These are phyloP conservation scores for Myrmecophaga tridactyla DNA, from an alignment of 2,113 vertebrate genomes.

Conservation along the genomic window DNA sequence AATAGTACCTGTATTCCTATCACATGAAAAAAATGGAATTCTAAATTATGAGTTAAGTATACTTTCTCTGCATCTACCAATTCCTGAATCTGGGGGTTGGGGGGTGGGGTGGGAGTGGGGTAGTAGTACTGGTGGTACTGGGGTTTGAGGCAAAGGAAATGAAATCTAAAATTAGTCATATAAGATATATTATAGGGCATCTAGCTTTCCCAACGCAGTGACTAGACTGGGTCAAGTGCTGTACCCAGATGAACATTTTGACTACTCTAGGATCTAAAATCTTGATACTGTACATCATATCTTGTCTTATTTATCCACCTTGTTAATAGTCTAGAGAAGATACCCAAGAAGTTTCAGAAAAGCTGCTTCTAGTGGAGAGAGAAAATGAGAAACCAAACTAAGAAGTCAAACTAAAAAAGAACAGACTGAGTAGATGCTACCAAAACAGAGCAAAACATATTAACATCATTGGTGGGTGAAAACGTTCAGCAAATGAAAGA, in stretches of 20 bases:
- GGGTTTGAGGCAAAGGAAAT: constrained; percentile 37
- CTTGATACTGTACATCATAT: constrained; percentile 36
- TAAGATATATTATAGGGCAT: neutral
- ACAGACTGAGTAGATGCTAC: constrained; percentile 66
- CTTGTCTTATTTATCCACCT: constrained; percentile 49
- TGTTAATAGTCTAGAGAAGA: constrained; percentile 65
- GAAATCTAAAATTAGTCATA: constrained; percentile 18
- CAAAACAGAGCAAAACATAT: constrained; percentile 71
- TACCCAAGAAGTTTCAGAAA: constrained; percentile 62
- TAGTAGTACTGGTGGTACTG: neutral
- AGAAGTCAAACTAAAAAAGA: constrained; percentile 62
- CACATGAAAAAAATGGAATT: neutral
- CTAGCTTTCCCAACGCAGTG: neutral
- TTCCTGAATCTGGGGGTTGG: neutral
- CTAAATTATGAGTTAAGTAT: neutral
- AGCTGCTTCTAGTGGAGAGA: constrained; percentile 27
- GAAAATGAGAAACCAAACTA: constrained; percentile 62
- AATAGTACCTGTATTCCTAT: neutral
- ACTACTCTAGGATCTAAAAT: constrained; percentile 28
- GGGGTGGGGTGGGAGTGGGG: no score
- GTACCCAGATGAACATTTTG: neutral
- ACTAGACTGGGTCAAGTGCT: neutral
- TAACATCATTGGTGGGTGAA: constrained; percentile 74
- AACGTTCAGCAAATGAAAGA: constrained; percentile 71
- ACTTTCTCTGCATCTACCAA: constrained; percentile 20